A percentile compares a stretch with the other conserved stretches of the same genome.
Evolutionary conservation across 2,797 vertebrate genomes (phyloP).

Genomic region (Phaenicophaeus curvirostris): DNA sequence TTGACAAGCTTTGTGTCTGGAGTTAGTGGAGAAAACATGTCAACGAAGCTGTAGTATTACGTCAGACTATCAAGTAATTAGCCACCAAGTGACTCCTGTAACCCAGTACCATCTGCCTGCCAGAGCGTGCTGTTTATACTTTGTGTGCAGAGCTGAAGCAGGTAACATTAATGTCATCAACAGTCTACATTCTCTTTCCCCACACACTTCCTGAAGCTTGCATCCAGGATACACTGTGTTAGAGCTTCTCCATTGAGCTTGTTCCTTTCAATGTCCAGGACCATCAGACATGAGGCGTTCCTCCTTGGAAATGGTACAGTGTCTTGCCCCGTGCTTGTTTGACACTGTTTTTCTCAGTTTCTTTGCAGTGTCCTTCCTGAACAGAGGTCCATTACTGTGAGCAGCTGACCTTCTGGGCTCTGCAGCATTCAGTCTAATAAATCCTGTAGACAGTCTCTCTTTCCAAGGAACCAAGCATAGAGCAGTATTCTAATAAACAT

Average conservation of each 20-base stretch:
- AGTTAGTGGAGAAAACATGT: neutral
- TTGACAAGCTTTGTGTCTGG: neutral
- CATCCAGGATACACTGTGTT: neutral
- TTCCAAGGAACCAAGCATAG: neutral
- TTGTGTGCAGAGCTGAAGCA: neutral
- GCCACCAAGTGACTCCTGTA: neutral
- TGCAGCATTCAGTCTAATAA: neutral
- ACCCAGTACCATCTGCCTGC: neutral
- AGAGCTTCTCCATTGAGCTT: neutral
- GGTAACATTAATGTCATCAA: neutral
- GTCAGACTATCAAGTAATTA: neutral
- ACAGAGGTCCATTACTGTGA: neutral
- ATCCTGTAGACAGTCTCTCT: neutral
- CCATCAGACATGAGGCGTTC: neutral
- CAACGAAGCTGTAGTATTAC: neutral
- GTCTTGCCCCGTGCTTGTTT: neutral
- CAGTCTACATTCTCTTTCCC: rapidly evolving
- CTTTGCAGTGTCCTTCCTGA: neutral
- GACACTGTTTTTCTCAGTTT: neutral
- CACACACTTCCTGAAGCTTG: rapidly evolving
- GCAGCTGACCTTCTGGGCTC: neutral
- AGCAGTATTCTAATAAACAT: neutral
- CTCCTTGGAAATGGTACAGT: neutral
- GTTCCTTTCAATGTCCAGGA: neutral
- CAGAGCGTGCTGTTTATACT: neutral